Conservation (phyloP, 2,797 vertebrate genomes). For the Prunella strophiata region DNA sequence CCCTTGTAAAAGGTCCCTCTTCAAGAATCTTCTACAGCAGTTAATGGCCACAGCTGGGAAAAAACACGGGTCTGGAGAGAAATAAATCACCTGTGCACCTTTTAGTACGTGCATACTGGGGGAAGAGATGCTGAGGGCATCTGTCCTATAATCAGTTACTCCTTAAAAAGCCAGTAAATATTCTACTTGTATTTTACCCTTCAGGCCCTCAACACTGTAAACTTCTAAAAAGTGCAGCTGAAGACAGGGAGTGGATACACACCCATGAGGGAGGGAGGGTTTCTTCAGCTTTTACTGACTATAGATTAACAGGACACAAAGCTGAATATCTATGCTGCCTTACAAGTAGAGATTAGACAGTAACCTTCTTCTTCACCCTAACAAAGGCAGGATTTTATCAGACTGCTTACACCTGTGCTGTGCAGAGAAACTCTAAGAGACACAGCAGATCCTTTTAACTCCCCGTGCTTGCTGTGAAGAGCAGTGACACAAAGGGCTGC, state of each 20-base stretch:
- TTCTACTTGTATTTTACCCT: neutral
- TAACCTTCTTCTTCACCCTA: neutral
- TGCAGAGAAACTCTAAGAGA: neutral
- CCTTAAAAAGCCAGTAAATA: neutral
- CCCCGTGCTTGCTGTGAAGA: accelerated
- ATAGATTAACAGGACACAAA: neutral
- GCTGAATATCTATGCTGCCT: neutral
- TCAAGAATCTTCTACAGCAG: neutral
- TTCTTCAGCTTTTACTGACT: neutral
- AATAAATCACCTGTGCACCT: neutral
- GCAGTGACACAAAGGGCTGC: neutral
- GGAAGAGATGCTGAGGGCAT: neutral
- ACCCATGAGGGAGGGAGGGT: neutral
- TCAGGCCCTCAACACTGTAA: neutral
- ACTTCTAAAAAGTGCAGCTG: neutral
- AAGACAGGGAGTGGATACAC: neutral
- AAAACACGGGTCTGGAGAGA: neutral
- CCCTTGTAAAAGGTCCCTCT: neutral
- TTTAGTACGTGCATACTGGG: neutral
- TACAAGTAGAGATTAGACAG: neutral
- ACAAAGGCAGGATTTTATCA: neutral
- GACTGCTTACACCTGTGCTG: neutral
- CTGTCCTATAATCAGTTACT: neutral
- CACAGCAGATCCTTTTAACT: neutral
- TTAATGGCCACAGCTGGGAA: neutral